These are phyloP conservation scores for Clistopyga incitator DNA, from an alignment of 2,888 invertebrate genomes.

Conservation along the genomic window DNA sequence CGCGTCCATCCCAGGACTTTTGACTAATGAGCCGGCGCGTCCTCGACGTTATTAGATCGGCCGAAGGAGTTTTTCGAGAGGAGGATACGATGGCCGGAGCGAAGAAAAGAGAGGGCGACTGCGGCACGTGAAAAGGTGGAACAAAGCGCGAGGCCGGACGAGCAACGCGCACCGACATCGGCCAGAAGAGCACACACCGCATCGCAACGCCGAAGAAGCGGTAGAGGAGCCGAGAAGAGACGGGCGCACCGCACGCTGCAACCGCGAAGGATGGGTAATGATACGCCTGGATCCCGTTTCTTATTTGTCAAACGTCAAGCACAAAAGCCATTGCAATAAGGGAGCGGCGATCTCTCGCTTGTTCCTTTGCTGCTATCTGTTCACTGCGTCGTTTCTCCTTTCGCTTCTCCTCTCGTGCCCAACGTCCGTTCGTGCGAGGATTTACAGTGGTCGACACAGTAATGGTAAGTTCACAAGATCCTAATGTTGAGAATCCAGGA, in stretches of 20 bases:
- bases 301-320: slow-evolving; percentile 84
- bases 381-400: slow-evolving; percentile 10
- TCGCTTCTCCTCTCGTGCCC: slow-evolving; percentile 32
- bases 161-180: too few relatives aligned
- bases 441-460: slow-evolving; percentile 19
- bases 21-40: slow-evolving; percentile 84
- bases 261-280: slow-evolving; percentile 83
- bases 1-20: slow-evolving; percentile 74
- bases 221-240: slow-evolving; percentile 49
- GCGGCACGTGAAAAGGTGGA: slow-evolving; percentile 55
- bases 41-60: slow-evolving; percentile 84
- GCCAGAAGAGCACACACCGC: slow-evolving; percentile 57
- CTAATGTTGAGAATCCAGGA: slow-evolving; percentile 47
- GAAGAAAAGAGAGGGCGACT: slow-evolving; percentile 35
- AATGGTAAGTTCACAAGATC: slow-evolving; percentile 24
- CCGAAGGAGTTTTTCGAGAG: slow-evolving; percentile 82
- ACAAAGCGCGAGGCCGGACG: slow-evolving; percentile 52
- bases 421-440: slow-evolving; percentile 15
- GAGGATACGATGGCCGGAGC: slow-evolving; percentile 71
- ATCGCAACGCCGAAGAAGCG: slow-evolving; percentile 55
- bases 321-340: slow-evolving; percentile 77
- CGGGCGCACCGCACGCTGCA: slow-evolving; percentile 54
- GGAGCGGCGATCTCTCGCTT: slow-evolving; percentile 69
- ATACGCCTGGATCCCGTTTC: slow-evolving; percentile 83
- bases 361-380: slow-evolving; percentile 20